phyloP scores from a whole-genome alignment of 2,113 vertebrate species.

The Procavia capensis region DNA sequence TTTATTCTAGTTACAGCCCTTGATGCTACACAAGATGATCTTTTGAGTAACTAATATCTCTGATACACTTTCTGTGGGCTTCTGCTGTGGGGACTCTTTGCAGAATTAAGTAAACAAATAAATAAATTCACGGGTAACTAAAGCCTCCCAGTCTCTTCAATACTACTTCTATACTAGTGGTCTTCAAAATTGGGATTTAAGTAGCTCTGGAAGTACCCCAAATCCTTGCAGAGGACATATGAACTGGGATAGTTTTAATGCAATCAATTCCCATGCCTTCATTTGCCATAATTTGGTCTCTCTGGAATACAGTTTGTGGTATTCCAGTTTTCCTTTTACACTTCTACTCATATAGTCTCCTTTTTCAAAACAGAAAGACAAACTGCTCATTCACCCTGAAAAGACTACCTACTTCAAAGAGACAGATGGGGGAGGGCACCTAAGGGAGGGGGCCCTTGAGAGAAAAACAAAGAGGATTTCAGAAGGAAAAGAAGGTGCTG shows the following conservation, averaged over 20 bases:
- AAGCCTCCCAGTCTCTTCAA: conserved; percentile 24
- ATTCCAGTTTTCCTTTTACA: conserved; percentile 43
- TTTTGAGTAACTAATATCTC: conserved; percentile 49
- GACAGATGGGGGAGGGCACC: neutral
- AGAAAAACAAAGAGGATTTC: neutral
- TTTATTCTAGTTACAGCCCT: conserved; percentile 34
- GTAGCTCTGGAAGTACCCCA: conserved; percentile 7
- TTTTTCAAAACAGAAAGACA: conserved; percentile 49
- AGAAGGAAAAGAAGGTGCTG: neutral
- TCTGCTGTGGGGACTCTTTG: conserved; percentile 13
- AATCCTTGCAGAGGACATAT: neutral
- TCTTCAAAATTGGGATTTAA: neutral
- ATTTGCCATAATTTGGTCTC: conserved; percentile 12
- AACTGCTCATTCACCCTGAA: neutral
- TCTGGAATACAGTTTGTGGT: conserved; percentile 47
- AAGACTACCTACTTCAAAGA: conserved; percentile 48
- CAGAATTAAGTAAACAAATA: conserved; percentile 30
- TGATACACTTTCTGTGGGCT: neutral
- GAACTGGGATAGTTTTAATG: conserved; percentile 40
- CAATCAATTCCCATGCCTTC: neutral
- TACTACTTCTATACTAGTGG: neutral
- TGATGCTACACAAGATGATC: neutral
- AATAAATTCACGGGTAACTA: neutral
- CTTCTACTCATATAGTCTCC: neutral
- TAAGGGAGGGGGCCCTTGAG: neutral